These are phyloP conservation scores for Campoplex nolae DNA, from an alignment of 2,888 invertebrate species.

Conservation along the genomic window DNA sequence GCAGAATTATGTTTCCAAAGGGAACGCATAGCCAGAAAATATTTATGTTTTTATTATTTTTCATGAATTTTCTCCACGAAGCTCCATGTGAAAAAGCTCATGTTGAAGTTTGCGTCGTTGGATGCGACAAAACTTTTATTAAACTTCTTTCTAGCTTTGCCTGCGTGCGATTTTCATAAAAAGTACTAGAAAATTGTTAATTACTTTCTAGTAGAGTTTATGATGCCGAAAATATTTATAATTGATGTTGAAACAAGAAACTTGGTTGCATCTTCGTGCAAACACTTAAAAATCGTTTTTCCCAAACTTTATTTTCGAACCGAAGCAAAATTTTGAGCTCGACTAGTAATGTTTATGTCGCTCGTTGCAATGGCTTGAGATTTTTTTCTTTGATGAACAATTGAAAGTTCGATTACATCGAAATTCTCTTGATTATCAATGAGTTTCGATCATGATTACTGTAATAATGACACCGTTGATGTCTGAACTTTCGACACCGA, in stretches of 20 bases:
- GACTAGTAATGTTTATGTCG: neutral
- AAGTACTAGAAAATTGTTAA: neutral
- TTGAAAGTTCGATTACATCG: neutral
- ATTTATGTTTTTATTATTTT: neutral
- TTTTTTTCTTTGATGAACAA: neutral
- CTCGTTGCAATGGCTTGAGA: neutral
- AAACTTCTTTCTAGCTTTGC: neutral
- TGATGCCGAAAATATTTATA: neutral
- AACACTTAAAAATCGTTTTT: neutral
- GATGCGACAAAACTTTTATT: neutral
- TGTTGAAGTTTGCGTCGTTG: neutral
- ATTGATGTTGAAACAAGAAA: neutral
- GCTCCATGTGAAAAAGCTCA: neutral
- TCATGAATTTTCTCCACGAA: neutral
- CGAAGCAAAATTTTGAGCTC: neutral
- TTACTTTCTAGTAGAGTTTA: neutral
- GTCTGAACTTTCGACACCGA: slow-evolving; percentile 30
- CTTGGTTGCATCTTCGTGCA: too few relatives aligned
- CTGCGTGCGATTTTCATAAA: neutral
- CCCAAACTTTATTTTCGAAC: neutral
- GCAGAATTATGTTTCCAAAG: neutral
- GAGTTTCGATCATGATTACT: neutral
- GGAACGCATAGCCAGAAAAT: neutral
- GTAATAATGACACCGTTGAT: slow-evolving; percentile 8
- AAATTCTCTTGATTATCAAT: neutral